Evolutionary conservation across 2,113 vertebrate species (phyloP), one percentile per base, ranked within the genome.

Genomic region (Tetrao urogallus): DNA sequence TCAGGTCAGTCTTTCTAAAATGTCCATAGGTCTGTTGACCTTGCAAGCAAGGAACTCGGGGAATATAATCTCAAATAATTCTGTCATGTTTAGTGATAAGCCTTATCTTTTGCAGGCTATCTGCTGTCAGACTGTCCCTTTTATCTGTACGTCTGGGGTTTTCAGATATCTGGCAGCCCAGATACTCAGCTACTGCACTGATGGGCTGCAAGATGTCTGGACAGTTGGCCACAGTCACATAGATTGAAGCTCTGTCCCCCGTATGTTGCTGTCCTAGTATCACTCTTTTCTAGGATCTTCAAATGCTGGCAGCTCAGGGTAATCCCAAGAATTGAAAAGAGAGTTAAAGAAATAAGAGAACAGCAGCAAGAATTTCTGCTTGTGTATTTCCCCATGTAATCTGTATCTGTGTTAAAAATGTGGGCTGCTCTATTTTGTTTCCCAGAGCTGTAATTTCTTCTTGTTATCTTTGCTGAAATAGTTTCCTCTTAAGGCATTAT

Each of bases 361-460:
- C 3, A 89, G 17, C 40, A 79, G 36, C 8, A 73, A 73, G 48
- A 48, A 72, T 92, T 85, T 82, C 27, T 79, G n/a, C 42, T 21
- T 57, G 14, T 40, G 22, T 48, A 65, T 87, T 43, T 87, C 66
- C 87, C 25, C 57, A 76, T 64, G 43, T 82, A 57, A 42, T 69
- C 52, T 72, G 15, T 75, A 87, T 82, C 66, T 15, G 25, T 72
- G 57, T 75, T 82, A 57, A 79, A 94, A n/a, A 70, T 82, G 94
- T 42, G 30, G 74, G 74, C 66, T 67, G 20, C 50, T 86, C 8
- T 52, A 8, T n/a, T 21, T 75, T 65, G 72, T 48, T 45, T 2
- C 15, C 5, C 18, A 45, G 60, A 77, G 36, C 38, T 71, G 65
- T 69, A 61, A 17, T 81, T 5, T 15, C 57, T 60, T 64, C 8